Conservation (phyloP, 2,888 invertebrate species). For the Polydrusus pterygomalis region DNA sequence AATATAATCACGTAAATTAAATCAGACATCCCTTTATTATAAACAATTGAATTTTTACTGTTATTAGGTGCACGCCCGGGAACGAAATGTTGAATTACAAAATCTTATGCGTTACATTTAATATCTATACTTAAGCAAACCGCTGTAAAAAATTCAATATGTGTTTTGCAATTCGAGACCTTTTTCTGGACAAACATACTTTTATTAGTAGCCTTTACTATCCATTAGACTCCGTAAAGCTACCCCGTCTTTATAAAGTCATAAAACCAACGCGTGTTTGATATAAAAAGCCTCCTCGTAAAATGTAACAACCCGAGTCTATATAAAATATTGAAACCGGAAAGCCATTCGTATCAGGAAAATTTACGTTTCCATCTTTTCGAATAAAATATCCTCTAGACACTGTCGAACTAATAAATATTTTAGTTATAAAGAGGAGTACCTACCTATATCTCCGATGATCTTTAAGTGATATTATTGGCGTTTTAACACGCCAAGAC, state of each 20-base stretch:
- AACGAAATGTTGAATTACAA: too few species aligned
- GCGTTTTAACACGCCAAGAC: too few species aligned
- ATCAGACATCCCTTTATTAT: too few species aligned
- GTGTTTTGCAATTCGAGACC: constrained; percentile 5
- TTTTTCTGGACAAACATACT: neutral
- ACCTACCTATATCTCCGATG: neutral
- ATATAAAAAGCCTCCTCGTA: constrained; percentile 41
- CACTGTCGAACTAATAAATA: constrained; percentile 26
- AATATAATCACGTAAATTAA: too few species aligned
- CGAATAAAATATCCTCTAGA: constrained; percentile 18
- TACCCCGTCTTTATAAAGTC: constrained; percentile 45
- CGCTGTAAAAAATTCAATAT: too few species aligned
- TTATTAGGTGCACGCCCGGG: too few species aligned
- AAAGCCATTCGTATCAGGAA: constrained; percentile 30
- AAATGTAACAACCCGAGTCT: constrained; percentile 52
- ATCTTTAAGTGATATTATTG: too few species aligned
- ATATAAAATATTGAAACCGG: constrained; percentile 46
- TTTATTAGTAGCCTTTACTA: constrained; percentile 22
- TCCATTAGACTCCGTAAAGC: constrained; percentile 26
- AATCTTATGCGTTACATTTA: too few species aligned
- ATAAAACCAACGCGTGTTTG: constrained; percentile 41
- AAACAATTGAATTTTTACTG: too few species aligned
- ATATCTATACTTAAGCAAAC: too few species aligned
- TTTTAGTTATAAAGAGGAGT: constrained; percentile 21
- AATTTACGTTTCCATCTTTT: constrained; percentile 36